phyloP scores from a whole-genome alignment of 2,888 invertebrate genomes.

The Melikaiella ostensackeni region DNA sequence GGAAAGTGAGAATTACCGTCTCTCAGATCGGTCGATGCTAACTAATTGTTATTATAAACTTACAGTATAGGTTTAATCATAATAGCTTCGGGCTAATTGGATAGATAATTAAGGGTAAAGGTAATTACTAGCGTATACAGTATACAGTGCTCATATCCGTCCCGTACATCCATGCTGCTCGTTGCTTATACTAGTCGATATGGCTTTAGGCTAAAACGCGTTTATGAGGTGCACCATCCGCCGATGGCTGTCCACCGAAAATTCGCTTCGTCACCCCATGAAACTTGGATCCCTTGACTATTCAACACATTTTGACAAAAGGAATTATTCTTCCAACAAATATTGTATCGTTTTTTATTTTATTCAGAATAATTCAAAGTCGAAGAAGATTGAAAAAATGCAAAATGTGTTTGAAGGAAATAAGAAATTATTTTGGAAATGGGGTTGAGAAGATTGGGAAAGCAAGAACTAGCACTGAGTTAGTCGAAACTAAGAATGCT shows the following conservation, averaged over 20 bases:
- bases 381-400: too few species aligned
- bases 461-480: too few species aligned
- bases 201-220: conserved; percentile 69
- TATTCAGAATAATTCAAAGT: too few species aligned
- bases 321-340: neutral
- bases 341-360: too few species aligned
- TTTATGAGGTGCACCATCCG: conserved; percentile 67
- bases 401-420: too few species aligned
- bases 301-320: neutral
- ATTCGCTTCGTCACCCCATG: conserved; percentile 48
- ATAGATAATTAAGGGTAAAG: conserved; percentile 77
- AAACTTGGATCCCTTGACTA: neutral
- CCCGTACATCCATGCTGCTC: conserved; percentile 60
- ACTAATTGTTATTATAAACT: conserved; percentile 78
- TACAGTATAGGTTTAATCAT: conserved; percentile 76
- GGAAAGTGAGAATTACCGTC: conserved; percentile 69
- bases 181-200: conserved; percentile 73
- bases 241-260: conserved; percentile 67
- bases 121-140: conserved; percentile 75
- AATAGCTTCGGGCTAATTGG: conserved; percentile 77
- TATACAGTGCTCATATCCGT: conserved; percentile 59
- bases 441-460: too few species aligned
- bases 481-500: too few species aligned
- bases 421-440: too few species aligned
- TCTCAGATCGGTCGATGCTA: conserved; percentile 72